Base-by-base conservation (phyloP, 2,113 vertebrate species). In the Neomonachus schauinslandi region DNA sequence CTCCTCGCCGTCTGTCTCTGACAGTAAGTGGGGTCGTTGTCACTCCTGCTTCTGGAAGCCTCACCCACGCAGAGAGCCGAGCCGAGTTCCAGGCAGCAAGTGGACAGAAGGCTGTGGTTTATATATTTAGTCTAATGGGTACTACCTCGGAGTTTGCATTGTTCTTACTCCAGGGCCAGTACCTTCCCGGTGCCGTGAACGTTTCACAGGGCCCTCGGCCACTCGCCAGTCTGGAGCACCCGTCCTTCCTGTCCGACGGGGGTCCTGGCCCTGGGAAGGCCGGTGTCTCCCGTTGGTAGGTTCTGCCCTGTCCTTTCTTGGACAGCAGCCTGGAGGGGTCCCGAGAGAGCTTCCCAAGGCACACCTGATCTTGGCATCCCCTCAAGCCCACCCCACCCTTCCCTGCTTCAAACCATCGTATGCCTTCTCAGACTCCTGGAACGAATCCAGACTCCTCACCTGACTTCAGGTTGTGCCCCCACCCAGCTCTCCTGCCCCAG, bases 311-410 rank as follows among this genome's bases (percentile, higher is more conserved):
- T 46, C 15, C 28, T 65, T 21, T 22, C 28, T 9, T 13, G 7
- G 69, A 46, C 16, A 1, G 28, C 36, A 77, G 12, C 46, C 87
- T 24, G 31, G 31, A 18, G 28, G 93, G 26, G 26, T 83, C 93
- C 42, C 5, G n/a, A 46, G 49, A 42, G 31, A 8, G 28, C 31
- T 77, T 49, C 28, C 2, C 0, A 18, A 46, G 26, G 39, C 28
- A 22, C 2, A 84, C 11, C 49, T 31, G 4, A 1, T 21, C 33
- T 12, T 15, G 42, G 36, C 14, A 0, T 0, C 5, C 16, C 21
- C 22, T 5, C 4, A 10, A 26, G 2, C 53, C 33, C 8, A 1
- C 2, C 36, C 51, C 0, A 24, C 7, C 39, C 13, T 28, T 11
- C 31, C 18, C 4, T 49, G 51, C 76, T 18, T 61, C 74, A 59